Conservation (phyloP, 2,888 invertebrate species). For the Dasysyrphus tricinctus region DNA sequence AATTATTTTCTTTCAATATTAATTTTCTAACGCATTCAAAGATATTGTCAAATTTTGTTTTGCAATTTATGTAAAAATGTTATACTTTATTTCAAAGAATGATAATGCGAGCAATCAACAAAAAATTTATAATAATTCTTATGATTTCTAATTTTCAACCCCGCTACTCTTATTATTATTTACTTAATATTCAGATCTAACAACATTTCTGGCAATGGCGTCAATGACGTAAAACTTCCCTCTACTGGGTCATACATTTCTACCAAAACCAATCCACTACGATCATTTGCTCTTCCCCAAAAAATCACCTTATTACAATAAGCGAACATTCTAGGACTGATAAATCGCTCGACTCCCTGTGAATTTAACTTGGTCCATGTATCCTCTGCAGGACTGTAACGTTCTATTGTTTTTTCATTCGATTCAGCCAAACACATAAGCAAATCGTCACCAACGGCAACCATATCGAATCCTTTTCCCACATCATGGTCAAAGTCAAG, state of each 20-base stretch:
- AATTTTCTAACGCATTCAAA: too few species aligned
- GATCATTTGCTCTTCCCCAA: neutral
- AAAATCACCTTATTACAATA: neutral
- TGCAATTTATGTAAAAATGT: too few species aligned
- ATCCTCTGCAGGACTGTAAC: neutral
- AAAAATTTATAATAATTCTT: too few species aligned
- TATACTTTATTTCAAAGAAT: too few species aligned
- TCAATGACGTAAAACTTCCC: neutral
- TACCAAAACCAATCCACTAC: neutral
- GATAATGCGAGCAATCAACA: too few species aligned
- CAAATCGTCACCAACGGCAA: neutral
- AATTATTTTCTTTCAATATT: too few species aligned
- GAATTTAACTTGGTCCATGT: neutral
- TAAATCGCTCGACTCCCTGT: neutral
- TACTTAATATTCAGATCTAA: neutral
- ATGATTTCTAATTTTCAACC: too few species aligned
- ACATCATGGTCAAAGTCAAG: neutral
- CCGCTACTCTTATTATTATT: neutral
- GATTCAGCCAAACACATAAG: neutral
- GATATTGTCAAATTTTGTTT: too few species aligned
- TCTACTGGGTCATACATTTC: constrained; percentile 1
- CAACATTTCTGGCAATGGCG: neutral
- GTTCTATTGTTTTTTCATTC: neutral
- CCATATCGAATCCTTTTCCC: neutral
- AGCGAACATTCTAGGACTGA: neutral